Evolutionary conservation across 1,140 invertebrate genomes (phyloP).

Genomic region (Nebria ingens): DNA sequence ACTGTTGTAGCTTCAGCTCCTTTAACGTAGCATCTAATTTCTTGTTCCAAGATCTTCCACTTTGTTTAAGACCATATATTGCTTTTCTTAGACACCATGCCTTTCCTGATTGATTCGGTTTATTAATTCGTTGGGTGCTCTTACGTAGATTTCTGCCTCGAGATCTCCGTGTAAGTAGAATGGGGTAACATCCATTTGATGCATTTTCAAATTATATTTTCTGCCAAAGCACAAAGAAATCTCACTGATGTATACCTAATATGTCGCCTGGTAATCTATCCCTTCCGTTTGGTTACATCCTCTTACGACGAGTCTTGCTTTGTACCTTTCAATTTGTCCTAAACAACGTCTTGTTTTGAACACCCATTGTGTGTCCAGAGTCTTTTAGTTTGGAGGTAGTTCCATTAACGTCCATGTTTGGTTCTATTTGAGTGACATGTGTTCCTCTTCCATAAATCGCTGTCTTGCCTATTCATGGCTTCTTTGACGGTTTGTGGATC

Average conservation of each 20-base stretch:
- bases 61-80: slow-evolving; percentile 33
- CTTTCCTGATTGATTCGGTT: slow-evolving; percentile 14
- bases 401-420: slow-evolving; percentile 25
- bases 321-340: slow-evolving; percentile 20
- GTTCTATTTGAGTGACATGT: slow-evolving; percentile 24
- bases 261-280: slow-evolving; percentile 26
- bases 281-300: slow-evolving; percentile 24
- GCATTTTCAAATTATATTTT: slow-evolving; percentile 20
- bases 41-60: slow-evolving; percentile 25
- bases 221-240: slow-evolving; percentile 6
- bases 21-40: slow-evolving; percentile 19
- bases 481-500: background rate
- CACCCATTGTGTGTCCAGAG: slow-evolving; percentile 30
- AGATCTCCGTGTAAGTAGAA: slow-evolving; percentile 34
- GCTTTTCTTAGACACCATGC: slow-evolving; percentile 28
- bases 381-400: slow-evolving; percentile 14
- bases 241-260: slow-evolving; percentile 14
- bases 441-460: slow-evolving; percentile 17
- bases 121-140: slow-evolving; percentile 25
- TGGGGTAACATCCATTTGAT: slow-evolving; percentile 31
- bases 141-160: slow-evolving; percentile 32
- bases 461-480: background rate
- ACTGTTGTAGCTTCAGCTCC: slow-evolving; percentile 17
- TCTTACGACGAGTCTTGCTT: slow-evolving; percentile 24
- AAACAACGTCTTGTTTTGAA: slow-evolving; percentile 24